Conservation (phyloP, 2,113 vertebrate species). For the Heptranchias perlo region DNA sequence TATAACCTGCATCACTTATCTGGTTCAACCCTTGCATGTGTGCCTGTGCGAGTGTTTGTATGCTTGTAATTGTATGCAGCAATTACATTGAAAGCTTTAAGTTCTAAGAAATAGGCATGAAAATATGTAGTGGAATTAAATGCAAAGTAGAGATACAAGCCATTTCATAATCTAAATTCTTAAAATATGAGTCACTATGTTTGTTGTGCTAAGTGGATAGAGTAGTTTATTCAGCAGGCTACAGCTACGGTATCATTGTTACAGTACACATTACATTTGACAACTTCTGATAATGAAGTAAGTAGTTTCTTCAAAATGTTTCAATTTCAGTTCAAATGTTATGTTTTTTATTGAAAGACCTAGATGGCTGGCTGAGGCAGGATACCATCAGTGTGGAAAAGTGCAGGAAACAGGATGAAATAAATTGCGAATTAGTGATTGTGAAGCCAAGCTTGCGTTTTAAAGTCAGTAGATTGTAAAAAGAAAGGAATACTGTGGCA, state of each 20-base stretch:
- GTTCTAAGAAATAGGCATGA: not conserved
- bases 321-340: not conserved
- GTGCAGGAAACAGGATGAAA: not conserved
- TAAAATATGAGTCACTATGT: not conserved
- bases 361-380: not conserved
- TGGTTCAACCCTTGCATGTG: not conserved
- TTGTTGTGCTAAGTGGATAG: not conserved
- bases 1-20: not conserved
- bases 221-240: not conserved
- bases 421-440: not conserved
- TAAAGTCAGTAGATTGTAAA: not conserved
- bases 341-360: not conserved
- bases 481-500: not conserved
- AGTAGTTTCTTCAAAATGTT: not conserved
- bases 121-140: not conserved
- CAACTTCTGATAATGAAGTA: not conserved
- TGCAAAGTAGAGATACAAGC: not conserved
- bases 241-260: not conserved
- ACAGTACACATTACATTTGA: not conserved
- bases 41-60: not conserved
- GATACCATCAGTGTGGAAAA: not conserved
- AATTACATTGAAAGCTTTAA: not conserved
- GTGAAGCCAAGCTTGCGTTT: not conserved
- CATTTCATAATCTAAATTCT: not conserved
- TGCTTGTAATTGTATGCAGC: not conserved